Percentiles rank a stretch among this genome's conserved stretches.
Evolutionary conservation across 2,888 invertebrate species (phyloP).

Genomic region (Aphrophora alni): DNA sequence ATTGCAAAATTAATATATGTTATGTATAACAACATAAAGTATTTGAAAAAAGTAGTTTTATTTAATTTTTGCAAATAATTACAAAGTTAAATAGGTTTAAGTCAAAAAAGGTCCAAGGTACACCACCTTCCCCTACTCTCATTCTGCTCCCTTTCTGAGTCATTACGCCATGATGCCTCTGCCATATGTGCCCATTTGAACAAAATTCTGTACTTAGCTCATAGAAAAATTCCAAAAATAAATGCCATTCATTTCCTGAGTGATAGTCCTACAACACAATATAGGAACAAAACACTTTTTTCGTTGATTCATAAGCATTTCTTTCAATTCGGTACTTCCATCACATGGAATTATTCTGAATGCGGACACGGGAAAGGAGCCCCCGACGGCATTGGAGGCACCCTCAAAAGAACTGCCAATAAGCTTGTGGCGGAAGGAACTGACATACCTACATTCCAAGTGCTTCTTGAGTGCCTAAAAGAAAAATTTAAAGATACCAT

Average conservation of each 20-base stretch:
- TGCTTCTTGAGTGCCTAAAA: not conserved
- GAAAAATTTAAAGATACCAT: not conserved
- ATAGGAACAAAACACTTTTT: conserved; percentile 6
- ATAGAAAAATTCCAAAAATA: not conserved
- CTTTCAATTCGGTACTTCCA: not conserved
- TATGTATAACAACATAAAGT: no score
- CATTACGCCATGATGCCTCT: conserved; percentile 5
- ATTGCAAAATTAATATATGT: no score
- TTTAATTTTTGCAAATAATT: no score
- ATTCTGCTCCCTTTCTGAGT: not conserved
- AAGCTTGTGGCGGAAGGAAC: not conserved
- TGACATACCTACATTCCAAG: conserved; percentile 8
- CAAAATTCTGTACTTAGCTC: not conserved
- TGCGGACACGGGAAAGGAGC: conserved; percentile 18
- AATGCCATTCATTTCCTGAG: not conserved
- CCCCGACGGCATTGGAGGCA: conserved; percentile 11
- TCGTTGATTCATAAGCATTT: not conserved
- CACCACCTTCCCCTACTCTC: no score
- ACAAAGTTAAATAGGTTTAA: no score
- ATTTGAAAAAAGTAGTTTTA: no score
- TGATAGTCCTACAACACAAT: conserved; percentile 20
- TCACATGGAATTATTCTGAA: conserved; percentile 21
- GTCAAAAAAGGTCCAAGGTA: no score
- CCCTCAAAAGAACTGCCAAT: not conserved
- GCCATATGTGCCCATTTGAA: conserved; percentile 14